These are phyloP conservation scores for Leucania comma DNA, from an alignment of 2,888 invertebrate genomes.

Conservation along the genomic window DNA sequence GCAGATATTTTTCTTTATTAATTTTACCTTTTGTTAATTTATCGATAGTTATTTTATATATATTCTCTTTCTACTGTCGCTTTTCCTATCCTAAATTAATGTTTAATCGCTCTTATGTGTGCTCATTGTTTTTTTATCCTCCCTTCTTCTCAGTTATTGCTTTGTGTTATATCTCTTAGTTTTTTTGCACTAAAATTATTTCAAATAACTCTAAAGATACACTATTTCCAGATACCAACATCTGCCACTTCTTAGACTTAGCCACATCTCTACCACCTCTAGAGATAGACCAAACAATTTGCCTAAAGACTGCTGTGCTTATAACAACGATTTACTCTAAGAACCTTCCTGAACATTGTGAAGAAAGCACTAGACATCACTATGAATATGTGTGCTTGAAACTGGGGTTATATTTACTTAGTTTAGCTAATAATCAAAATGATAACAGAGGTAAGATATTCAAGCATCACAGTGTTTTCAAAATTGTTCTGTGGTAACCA, in stretches of 20 bases:
- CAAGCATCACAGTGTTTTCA: too few species aligned
- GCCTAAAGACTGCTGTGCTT: constrained; percentile 79
- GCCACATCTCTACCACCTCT: constrained; percentile 76
- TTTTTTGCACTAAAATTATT: background rate
- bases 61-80: background rate
- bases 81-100: background rate
- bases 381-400: constrained; percentile 83
- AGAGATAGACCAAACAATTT: constrained; percentile 75
- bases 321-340: constrained; percentile 81
- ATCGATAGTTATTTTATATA: background rate
- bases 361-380: constrained; percentile 66
- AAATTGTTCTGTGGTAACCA: background rate
- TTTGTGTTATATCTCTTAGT: background rate
- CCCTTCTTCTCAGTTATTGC: background rate
- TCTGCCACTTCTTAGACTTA: constrained; percentile 81
- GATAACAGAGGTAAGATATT: constrained; percentile 79
- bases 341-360: constrained; percentile 65
- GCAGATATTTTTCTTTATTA: background rate
- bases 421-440: constrained; percentile 76
- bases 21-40: background rate
- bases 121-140: background rate
- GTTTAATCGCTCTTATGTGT: background rate
- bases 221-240: constrained; percentile 75
- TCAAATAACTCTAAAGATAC: background rate
- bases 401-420: constrained; percentile 79